A percentile compares a stretch with the other conserved stretches of the same genome.
These are phyloP conservation scores for Drosophila albomicans DNA, from an alignment of 1,140 invertebrate species.

Conservation along the genomic window DNA sequence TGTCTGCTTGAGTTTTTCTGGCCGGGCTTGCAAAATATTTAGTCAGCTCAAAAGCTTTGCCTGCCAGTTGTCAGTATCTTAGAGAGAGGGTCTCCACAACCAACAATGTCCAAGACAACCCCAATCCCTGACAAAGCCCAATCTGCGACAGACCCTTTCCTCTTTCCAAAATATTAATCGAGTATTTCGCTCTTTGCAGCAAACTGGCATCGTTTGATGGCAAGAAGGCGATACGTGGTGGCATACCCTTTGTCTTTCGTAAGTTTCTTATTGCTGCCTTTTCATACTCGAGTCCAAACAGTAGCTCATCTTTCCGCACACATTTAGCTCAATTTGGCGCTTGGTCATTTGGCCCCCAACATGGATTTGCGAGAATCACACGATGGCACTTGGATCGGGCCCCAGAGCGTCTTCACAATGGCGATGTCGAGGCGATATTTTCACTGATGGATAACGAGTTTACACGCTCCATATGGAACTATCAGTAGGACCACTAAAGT, in stretches of 20 bases:
- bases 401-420: conserved; percentile 93
- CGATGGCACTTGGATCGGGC: conserved; percentile 95
- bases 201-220: conserved; percentile 98
- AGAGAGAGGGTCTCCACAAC: not conserved
- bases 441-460: conserved; percentile 96
- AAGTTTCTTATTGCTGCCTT: conserved; percentile 86
- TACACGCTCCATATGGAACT: conserved; percentile 97
- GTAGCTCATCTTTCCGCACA: not conserved
- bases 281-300: not conserved
- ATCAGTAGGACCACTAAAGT: conserved; percentile 88
- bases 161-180: conserved; percentile 60
- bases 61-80: conserved; percentile 13
- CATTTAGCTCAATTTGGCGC: conserved; percentile 95
- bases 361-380: conserved; percentile 96
- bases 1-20: conserved; percentile 75
- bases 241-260: conserved; percentile 98
- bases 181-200: conserved; percentile 87
- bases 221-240: conserved; percentile 96
- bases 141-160: not conserved
- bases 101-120: too few species aligned
- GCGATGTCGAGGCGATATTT: conserved; percentile 96
- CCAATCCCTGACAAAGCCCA: not conserved
- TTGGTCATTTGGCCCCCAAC: conserved; percentile 96
- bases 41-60: conserved; percentile 35
- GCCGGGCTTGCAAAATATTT: conserved; percentile 33